Base-by-base conservation (phyloP, 2,797 vertebrate species). In the Acanthis flammea region DNA sequence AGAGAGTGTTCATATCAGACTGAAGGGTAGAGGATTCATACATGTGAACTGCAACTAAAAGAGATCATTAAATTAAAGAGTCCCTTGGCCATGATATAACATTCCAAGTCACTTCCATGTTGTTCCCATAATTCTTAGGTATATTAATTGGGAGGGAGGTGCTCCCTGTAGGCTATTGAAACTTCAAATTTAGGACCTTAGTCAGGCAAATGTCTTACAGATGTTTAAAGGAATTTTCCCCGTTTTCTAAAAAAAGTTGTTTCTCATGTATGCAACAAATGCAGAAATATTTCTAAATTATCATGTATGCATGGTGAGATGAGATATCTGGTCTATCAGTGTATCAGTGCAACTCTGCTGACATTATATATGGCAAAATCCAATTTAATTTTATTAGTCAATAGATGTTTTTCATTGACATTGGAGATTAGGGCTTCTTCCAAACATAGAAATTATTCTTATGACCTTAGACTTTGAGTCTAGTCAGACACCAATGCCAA, bases 1-100 rank as follows among this genome's bases (percentile, higher is more conserved):
- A 90, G 84, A 96, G 87, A 84, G 45, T 53, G 50, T 54, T 95
- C 51, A 30, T 82, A 95, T 88, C 67, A 95, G 48, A 97, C 91
- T 77, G 77, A 96, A 97, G 75, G 74, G 88, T 97, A 96, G 81
- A 97, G 45, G 79, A 94, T 89, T 82, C 83, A 97, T n/a, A 86
- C 62, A 88, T 90, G 90, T 95, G 94, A 97, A 91, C 68, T 88
- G 95, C 76, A 95, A 30, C 57, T 90, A 79, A 95, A 93, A 96
- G 96, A 74, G 47, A 86, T 82, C 92, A 84, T 95, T 96, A 95
- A 94, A 73, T 94, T 95, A 92, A 95, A 92, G 77, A 78, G 55
- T 95, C 93, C 94, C 86, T 79, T 73, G 94, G 77, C 51, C 77
- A 88, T 88, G 77, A 88, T 95, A 96, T 79, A 96, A 92, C 88